Conservation (phyloP, 2,888 invertebrate species). For the Cryptops parisi region DNA sequence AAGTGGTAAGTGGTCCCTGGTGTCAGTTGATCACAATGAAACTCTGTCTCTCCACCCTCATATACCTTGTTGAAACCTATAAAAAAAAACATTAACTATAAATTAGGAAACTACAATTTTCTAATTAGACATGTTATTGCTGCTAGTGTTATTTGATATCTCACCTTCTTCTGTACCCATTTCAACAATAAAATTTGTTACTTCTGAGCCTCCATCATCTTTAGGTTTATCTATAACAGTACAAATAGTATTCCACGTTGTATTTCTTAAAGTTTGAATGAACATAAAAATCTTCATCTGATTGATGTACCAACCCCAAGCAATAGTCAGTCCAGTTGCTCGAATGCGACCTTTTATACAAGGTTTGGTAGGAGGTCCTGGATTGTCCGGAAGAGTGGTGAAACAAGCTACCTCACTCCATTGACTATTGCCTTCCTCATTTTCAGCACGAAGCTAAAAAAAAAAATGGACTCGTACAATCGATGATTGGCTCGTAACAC, state of each 20-base stretch:
- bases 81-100: constrained; percentile 1
- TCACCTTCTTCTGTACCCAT: constrained; percentile 45
- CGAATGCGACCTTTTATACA: constrained; percentile 65
- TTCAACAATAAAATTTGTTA: constrained; percentile 52
- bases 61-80: constrained; percentile 58
- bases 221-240: constrained; percentile 44
- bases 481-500: no score
- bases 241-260: no score
- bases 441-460: constrained; percentile 55
- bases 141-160: no score
- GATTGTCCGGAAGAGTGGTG: constrained; percentile 62
- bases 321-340: constrained; percentile 59
- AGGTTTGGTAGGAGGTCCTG: constrained; percentile 60
- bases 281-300: no score
- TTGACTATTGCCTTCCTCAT: constrained; percentile 64
- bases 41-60: constrained; percentile 58
- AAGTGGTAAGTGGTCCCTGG: constrained; percentile 69
- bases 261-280: no score
- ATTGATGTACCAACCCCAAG: constrained; percentile 47
- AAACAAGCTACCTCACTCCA: constrained; percentile 69
- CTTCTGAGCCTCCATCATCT: constrained; percentile 57
- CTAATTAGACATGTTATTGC: constrained; percentile 10
- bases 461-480: no score
- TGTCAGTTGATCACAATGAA: constrained; percentile 60
- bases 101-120: background rate